Conservation (phyloP, 2,797 vertebrate species). For the Pangasius djambal region DNA sequence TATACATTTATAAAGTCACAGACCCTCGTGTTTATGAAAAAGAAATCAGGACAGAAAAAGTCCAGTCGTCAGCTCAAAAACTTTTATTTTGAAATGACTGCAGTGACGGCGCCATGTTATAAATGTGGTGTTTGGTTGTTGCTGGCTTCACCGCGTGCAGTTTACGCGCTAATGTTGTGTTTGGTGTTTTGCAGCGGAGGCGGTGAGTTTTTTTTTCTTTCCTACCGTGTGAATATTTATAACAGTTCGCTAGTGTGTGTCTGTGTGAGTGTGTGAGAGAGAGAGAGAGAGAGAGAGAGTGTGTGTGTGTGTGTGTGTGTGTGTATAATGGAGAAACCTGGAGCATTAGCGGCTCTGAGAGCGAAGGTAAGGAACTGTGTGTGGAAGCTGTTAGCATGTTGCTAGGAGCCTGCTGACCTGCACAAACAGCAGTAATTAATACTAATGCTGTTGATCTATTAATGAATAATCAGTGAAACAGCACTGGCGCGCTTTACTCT, state of each 20-base stretch:
- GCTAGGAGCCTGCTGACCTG: background rate
- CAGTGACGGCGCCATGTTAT: background rate
- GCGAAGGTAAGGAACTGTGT: background rate
- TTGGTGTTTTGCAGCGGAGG: background rate
- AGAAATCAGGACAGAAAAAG: background rate
- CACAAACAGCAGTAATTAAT: background rate
- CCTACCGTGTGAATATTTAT: background rate
- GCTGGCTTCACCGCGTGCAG: background rate
- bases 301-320: background rate
- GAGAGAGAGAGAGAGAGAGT: too few species aligned
- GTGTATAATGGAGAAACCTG: background rate
- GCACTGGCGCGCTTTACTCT: background rate
- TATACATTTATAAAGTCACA: background rate
- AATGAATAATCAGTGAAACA: background rate
- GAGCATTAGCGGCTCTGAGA: background rate
- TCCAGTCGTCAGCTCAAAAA: background rate
- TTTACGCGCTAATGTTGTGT: background rate
- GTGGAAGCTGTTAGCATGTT: slow-evolving; percentile 15
- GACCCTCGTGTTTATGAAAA: background rate
- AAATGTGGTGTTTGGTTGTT: background rate
- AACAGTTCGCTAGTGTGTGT: background rate
- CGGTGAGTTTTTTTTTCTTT: background rate
- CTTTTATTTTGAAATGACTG: slow-evolving; percentile 11
- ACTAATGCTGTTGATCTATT: too few species aligned
- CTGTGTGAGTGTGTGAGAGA: background rate